Evolutionary conservation across 2,113 vertebrate genomes (phyloP).

Genomic region (Tachuris rubrigastra): DNA sequence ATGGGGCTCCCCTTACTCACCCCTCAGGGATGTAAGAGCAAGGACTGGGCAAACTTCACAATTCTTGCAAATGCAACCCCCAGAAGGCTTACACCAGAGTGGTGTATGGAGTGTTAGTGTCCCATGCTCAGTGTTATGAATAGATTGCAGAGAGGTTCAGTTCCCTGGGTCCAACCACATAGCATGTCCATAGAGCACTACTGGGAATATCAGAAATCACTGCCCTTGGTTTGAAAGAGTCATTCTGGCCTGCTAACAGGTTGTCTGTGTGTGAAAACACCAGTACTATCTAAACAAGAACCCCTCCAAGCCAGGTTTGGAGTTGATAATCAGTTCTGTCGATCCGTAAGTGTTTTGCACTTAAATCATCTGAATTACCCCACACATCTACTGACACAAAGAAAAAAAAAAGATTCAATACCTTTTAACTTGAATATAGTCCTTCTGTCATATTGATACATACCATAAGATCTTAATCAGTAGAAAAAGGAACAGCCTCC

Average conservation of each 20-base stretch:
- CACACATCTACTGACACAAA: not conserved
- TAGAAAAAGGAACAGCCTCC: not conserved
- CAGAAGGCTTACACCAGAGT: not conserved
- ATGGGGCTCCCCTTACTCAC: not conserved
- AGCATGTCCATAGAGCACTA: no score
- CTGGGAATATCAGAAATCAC: not conserved
- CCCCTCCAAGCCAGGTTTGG: not conserved
- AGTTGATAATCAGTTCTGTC: not conserved
- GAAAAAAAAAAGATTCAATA: not conserved
- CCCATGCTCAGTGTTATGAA: not conserved
- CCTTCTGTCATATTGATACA: not conserved
- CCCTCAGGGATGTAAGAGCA: not conserved
- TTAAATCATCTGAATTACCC: not conserved
- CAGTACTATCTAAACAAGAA: not conserved
- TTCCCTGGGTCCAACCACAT: fast-evolving
- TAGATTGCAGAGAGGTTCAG: not conserved
- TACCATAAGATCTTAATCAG: not conserved
- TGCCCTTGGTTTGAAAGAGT: not conserved
- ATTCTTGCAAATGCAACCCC: no score
- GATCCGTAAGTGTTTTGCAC: not conserved
- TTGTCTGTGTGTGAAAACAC: not conserved
- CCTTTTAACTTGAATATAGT: not conserved
- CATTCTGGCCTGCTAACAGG: not conserved
- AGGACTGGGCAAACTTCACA: not conserved
- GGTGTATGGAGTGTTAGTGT: not conserved